Evolutionary conservation across 2,888 invertebrate genomes (phyloP).

Genomic region (Hirtodrosophila alboralis): DNA sequence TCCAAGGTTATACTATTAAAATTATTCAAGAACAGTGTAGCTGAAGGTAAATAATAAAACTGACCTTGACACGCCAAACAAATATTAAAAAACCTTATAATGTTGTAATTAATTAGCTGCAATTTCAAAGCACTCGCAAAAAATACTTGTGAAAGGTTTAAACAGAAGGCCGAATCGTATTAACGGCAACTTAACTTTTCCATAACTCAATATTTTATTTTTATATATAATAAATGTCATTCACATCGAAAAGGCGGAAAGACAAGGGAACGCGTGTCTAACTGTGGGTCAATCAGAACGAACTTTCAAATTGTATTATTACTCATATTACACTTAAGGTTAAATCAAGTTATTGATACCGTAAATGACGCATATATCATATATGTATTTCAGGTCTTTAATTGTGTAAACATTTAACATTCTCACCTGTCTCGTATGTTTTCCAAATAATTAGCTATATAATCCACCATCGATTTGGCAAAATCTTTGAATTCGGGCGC

Average conservation of each 20-base stretch:
- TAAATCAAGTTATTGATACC: slow-evolving; percentile 42
- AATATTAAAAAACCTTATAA: slow-evolving; percentile 45
- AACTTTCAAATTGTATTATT: slow-evolving; percentile 62
- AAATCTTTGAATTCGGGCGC: slow-evolving; percentile 92
- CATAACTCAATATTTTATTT: slow-evolving; percentile 38
- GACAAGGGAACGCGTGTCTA: slow-evolving; percentile 1
- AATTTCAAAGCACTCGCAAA: slow-evolving; percentile 31
- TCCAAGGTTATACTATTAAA: slow-evolving; percentile 27
- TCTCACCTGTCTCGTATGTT: slow-evolving; percentile 94
- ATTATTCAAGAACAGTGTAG: slow-evolving; percentile 55
- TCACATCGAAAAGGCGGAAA: slow-evolving; percentile 35
- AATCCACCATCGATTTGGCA: slow-evolving; percentile 97
- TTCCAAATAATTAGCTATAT: slow-evolving; percentile 96
- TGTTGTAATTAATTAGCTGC: slow-evolving; percentile 47
- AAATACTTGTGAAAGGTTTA: slow-evolving; percentile 42
- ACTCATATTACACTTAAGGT: slow-evolving; percentile 43
- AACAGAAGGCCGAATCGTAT: slow-evolving; percentile 36
- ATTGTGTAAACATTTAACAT: slow-evolving; percentile 34
- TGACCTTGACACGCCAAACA: slow-evolving; percentile 63
- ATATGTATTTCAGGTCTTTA: slow-evolving; percentile 6
- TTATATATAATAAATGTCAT: slow-evolving; percentile 13
- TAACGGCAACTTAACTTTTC: slow-evolving; percentile 42
- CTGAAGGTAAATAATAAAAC: slow-evolving; percentile 28
- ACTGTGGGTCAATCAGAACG: slow-evolving; percentile 57
- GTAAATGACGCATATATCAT: slow-evolving; percentile 12